These are phyloP conservation scores for Cyclargus thomasi DNA, from an alignment of 1,140 invertebrate genomes.

Conservation along the genomic window DNA sequence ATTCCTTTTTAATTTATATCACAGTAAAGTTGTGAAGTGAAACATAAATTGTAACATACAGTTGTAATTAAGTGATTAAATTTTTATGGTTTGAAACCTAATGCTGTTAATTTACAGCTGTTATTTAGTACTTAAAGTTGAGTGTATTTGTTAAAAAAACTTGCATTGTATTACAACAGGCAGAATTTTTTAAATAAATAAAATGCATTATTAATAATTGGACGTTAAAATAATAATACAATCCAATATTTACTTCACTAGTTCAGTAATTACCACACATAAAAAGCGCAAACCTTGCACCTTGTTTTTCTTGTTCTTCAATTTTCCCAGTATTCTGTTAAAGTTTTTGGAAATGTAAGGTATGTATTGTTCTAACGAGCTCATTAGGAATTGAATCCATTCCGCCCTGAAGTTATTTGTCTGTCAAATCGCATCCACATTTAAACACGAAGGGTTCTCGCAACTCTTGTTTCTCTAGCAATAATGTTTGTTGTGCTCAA, in stretches of 20 bases:
- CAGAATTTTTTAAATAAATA: no score
- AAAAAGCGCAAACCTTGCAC: no score
- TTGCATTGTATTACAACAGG: not conserved
- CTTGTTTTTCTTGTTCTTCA: no score
- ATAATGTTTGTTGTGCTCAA: conserved; percentile 36
- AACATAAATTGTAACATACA: conserved; percentile 29
- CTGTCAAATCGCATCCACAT: conserved; percentile 61
- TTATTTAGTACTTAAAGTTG: not conserved
- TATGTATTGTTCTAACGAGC: conserved; percentile 52
- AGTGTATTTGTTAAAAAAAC: not conserved
- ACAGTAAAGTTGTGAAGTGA: conserved; percentile 53
- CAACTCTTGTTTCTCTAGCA: conserved; percentile 38
- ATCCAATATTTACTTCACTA: no score
- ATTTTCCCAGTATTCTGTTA: no score
- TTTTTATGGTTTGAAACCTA: not conserved
- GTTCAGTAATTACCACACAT: no score
- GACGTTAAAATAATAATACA: no score
- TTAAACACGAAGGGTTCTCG: conserved; percentile 55
- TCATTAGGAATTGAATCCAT: conserved; percentile 52
- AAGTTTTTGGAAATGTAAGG: conserved; percentile 33
- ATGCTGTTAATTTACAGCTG: conserved; percentile 1
- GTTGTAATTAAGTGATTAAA: conserved; percentile 15
- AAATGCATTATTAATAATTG: no score
- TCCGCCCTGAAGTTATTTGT: conserved; percentile 41
- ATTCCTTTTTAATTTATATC: conserved; percentile 58